Evolutionary conservation across 2,888 invertebrate species (phyloP), one percentile per base, ranked within the genome.

Genomic region (Heliconius sara): DNA sequence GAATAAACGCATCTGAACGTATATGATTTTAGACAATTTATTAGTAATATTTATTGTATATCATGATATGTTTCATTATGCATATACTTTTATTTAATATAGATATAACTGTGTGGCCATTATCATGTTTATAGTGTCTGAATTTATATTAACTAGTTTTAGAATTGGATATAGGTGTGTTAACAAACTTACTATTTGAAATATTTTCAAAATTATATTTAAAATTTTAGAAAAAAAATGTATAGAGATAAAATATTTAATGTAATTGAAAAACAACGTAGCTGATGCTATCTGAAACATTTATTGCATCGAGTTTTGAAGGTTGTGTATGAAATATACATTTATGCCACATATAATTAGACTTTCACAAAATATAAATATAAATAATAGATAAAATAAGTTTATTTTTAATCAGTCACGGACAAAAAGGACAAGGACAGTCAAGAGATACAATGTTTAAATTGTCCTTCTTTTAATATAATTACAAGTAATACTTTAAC

Each of bases 401-500:
- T 82, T 80, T 81, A 79, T 78, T 79, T 78, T 78, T 81, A 81
- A 80, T 82, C 76, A 82, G 81, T 81, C 79, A 74, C 63, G 74
- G 82, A 52, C 22, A 52, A 52, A 52, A 22, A 52, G 82, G 74
- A 43, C 72, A 77, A 80, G 77, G 79, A 75, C 70, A 77, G 78
- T 80, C 83, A 88, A 87, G 87, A 90, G 90, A 91, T 89, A 86
- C 85, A 76, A 82, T 90, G 90, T 90, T 92, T 93, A 92, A 94
- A 93, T 93, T 91, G 93, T 94, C 93, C 85, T 94, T 91, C 91
- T 94, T 95, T 95, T 94, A 94, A 94, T 95, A 84, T 84, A 94
- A 93, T 95, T 95, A 95, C 93, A 94, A 90, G 91, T 95, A 94
- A 95, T 95, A 95, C 93, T 94, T 94, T 91, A 95, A 95, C 95